These are phyloP conservation scores for Pseudomyrmex sp. DNA, from an alignment of 1,140 invertebrate genomes.

Conservation along the genomic window DNA sequence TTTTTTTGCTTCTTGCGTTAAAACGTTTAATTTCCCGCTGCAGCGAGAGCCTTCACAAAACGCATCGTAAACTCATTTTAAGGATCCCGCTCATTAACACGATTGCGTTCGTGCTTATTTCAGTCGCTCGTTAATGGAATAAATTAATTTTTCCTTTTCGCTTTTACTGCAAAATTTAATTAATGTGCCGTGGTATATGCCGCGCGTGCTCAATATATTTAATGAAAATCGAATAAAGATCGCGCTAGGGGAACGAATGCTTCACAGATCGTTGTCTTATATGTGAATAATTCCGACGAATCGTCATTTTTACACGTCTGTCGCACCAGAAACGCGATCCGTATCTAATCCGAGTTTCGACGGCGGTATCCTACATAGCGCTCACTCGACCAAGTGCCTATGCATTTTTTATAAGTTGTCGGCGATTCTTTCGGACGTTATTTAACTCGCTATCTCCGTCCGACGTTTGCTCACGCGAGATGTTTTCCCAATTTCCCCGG, in stretches of 20 bases:
- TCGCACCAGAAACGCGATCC: no score
- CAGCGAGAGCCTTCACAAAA: no score
- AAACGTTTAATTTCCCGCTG: slow-evolving; percentile 2
- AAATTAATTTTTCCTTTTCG: slow-evolving; percentile 18
- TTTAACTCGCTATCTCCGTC: slow-evolving; percentile 42
- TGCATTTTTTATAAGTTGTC: slow-evolving; percentile 51
- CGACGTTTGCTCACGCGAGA: background rate
- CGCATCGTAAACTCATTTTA: slow-evolving; percentile 4
- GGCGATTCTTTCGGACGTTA: slow-evolving; percentile 30
- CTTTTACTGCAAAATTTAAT: background rate
- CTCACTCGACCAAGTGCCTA: slow-evolving; percentile 15
- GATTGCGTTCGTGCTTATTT: slow-evolving; percentile 26
- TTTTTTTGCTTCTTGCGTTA: background rate
- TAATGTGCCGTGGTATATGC: background rate
- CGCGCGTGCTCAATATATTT: background rate
- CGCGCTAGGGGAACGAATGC: background rate
- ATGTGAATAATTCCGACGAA: background rate
- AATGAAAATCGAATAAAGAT: background rate
- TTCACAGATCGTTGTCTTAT: no score
- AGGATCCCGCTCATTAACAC: slow-evolving; percentile 17
- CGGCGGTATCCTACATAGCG: slow-evolving; percentile 27
- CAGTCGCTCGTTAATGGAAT: background rate
- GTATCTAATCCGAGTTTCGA: slow-evolving; percentile 7
- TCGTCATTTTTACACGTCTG: slow-evolving; percentile 9
- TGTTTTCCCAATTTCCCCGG: slow-evolving; percentile 40